Evolutionary conservation across 2,888 invertebrate species (phyloP), one percentile per base, ranked within the genome.

Genomic region (Tachina lurida): DNA sequence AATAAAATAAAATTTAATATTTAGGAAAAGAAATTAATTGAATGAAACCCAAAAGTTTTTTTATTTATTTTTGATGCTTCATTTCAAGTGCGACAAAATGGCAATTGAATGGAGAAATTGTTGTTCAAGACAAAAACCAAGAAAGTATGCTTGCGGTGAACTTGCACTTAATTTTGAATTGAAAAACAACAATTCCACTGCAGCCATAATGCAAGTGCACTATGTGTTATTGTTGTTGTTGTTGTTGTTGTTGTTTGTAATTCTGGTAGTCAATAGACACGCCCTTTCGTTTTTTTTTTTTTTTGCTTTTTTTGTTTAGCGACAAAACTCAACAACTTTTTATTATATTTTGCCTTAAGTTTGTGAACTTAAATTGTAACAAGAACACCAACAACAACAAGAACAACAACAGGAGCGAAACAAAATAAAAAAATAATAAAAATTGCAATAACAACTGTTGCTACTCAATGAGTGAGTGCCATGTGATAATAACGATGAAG

Each of bases 321-420:
- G 45, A 56, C 45, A 47, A 41, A 39, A 60, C 12, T 19, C 10
- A 56, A 39, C 19, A 39, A 31, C 19, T n/a, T 39, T 62, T 65
- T 81, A 77, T 84, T 75, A 87, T 80, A 1, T 82, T 90, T 89
- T n/a, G n/a, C 88, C 88, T 88, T 87, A 82, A 88, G 88, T 89
- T 89, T 52, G 52, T 54, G 77, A 54, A 78, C 78, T 71, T 88
- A 87, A 87, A 65, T n/a, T 58, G 43, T 45, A 62, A 63, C 71
- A 88, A 84, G 87, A 76, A 75, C 85, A 88, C 88, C 56, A 52
- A 74, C 62, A 74, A 41, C 9, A n/a, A n/a, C n/a, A n/a, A n/a
- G n/a, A 62, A 41, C 19, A 49, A 47, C 15, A 63, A 39, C 10
- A 54, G 13, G 22, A 15, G 39, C 12, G 12, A 62, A 65, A 2